phyloP scores from a whole-genome alignment of 2,888 invertebrate genomes.

The Octodonta nipae region DNA sequence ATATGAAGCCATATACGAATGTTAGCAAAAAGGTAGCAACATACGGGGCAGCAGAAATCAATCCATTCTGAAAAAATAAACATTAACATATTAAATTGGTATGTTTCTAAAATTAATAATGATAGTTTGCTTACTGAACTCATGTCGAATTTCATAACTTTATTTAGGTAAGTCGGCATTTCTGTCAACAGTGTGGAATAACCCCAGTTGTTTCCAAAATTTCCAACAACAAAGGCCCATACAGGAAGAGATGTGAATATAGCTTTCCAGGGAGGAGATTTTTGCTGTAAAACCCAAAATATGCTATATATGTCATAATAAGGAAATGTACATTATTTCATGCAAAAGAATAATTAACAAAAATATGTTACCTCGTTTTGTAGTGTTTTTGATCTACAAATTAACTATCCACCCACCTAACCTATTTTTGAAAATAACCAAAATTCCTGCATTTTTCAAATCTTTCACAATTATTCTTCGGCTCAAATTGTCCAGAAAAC shows the following conservation, averaged over 20 bases:
- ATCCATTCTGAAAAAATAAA: constrained; percentile 43
- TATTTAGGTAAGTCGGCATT: constrained; percentile 18
- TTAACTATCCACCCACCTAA: too few species aligned
- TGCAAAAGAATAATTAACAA: too few species aligned
- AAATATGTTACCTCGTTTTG: too few species aligned
- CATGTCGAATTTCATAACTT: constrained; percentile 55
- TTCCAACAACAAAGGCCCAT: constrained; percentile 47
- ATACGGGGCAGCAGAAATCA: constrained; percentile 59
- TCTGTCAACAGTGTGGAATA: constrained; percentile 17
- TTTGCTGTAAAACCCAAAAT: too few species aligned
- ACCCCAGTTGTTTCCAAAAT: constrained; percentile 19
- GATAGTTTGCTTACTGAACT: constrained; percentile 39
- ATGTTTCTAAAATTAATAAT: constrained; percentile 12
- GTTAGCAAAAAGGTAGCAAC: constrained; percentile 57
- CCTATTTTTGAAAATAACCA: too few species aligned
- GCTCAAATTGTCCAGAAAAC: too few species aligned
- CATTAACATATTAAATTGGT: constrained; percentile 1
- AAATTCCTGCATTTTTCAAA: too few species aligned
- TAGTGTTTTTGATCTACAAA: too few species aligned
- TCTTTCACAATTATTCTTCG: too few species aligned
- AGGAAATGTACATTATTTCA: too few species aligned
- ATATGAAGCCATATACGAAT: constrained; percentile 53
- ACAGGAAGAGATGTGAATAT: constrained; percentile 66
- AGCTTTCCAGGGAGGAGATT: constrained; percentile 63
- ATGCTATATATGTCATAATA: too few species aligned